Evolutionary conservation across 2,797 vertebrate genomes (phyloP), one percentile per base, ranked within the genome.

Genomic region (Lates japonicus): DNA sequence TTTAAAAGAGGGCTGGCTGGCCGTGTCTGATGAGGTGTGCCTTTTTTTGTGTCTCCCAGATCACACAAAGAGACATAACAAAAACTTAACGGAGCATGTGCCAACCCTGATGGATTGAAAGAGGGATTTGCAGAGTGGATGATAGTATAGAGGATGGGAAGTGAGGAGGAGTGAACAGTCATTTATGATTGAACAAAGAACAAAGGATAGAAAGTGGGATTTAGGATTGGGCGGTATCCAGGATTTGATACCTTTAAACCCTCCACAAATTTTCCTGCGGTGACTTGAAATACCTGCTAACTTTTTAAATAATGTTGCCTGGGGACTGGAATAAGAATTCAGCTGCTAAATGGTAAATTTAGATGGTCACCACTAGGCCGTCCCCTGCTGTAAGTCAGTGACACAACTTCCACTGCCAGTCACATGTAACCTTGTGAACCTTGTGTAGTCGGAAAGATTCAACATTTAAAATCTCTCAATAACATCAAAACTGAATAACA

Each of bases 121-220:
- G 25, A 51, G 25, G 55, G 49, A 76, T 83, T 78, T 74, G 64
- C 63, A 52, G 48, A 63, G 16, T 13, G 51, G 74, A 73, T 68
- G 55, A 69, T 25, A 42, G 63, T 60, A 22, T 58, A 61, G n/a
- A 65, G 55, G 65, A 57, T 3, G 7, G 60, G 68, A 71, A 46
- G 69, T 33, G 29, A 59, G 42, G 42, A 49, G 20, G n/a, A 60
- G 31, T 39, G 14, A 76, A 46, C 29, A 68, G 61, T 65, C 63
- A 9, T 52, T 55, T 70, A 17, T 82, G 65, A 76, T 64, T 80
- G 33, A 64, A 63, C 51, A 76, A 46, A 77, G 81, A 77, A 71
- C 31, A 75, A 72, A 88, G 66, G 39, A 58, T 29, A 60, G 44
- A 59, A 73, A 70, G 42, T 22, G 12, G 58, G 75, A 54, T 68